These are phyloP conservation scores for Aptenodytes patagonicus DNA, from an alignment of 2,113 vertebrate genomes.

Conservation along the genomic window DNA sequence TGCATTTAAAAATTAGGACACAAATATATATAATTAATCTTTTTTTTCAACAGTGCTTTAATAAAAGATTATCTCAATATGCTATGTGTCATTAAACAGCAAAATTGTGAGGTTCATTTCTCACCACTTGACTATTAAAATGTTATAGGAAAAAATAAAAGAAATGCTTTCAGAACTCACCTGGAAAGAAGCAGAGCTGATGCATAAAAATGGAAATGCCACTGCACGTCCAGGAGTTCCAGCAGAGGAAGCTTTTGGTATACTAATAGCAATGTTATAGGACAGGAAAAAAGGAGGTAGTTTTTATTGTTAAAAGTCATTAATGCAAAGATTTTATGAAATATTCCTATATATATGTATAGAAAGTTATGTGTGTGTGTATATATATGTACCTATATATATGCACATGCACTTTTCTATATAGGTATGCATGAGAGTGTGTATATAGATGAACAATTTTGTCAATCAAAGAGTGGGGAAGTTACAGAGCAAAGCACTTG, in stretches of 20 bases:
- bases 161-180: not conserved
- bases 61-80: not conserved
- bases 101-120: not conserved
- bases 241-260: not conserved
- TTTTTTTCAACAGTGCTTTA: not conserved
- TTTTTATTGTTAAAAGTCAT: not conserved
- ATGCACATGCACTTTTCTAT: not conserved
- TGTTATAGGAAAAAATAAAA: not conserved
- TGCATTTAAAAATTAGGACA: not conserved
- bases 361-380: not conserved
- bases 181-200: not conserved
- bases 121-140: not conserved
- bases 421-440: not conserved
- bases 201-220: not conserved
- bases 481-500: not conserved
- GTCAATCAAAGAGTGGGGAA: not conserved
- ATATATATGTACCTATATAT: not conserved
- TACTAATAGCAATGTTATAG: not conserved
- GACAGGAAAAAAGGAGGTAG: not conserved
- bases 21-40: not conserved
- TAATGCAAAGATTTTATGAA: not conserved
- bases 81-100: not conserved
- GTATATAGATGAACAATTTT: not conserved
- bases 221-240: not conserved
- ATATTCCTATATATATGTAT: not conserved